Conservation (phyloP, 2,113 vertebrate genomes). For the Corythornis vintsioides region DNA sequence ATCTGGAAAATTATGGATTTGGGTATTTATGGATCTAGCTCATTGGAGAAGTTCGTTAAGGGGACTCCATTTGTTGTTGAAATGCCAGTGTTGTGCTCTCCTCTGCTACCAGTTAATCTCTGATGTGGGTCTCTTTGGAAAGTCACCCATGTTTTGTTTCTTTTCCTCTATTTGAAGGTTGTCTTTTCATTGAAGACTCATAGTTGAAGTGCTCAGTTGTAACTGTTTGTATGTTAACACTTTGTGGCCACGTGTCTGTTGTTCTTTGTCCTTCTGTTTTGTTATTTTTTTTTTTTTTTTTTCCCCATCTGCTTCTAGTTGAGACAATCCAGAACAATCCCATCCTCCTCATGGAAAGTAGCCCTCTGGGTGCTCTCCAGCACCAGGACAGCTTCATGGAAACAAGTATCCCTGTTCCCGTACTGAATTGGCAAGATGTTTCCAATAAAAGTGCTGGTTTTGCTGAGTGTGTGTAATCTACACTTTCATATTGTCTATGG, state of each 20-base stretch:
- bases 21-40: background rate
- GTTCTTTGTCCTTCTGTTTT: conserved; percentile 74
- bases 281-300: conserved; percentile 35
- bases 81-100: conserved; percentile 34
- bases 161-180: conserved; percentile 30
- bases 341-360: conserved; percentile 89
- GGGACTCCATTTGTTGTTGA: conserved; percentile 33
- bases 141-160: conserved; percentile 32
- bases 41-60: conserved; percentile 7
- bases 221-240: conserved; percentile 71
- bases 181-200: conserved; percentile 34
- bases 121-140: conserved; percentile 50
- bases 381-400: conserved; percentile 90
- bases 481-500: conserved; percentile 62
- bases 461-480: conserved; percentile 92
- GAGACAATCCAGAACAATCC: conserved; percentile 95
- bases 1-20: background rate
- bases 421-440: conserved; percentile 92
- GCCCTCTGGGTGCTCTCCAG: conserved; percentile 78
- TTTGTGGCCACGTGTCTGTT: conserved; percentile 79
- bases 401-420: conserved; percentile 93
- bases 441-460: conserved; percentile 84
- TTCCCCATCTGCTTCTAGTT: conserved; percentile 81
- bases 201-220: conserved; percentile 55
- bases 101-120: conserved; percentile 43